These are phyloP conservation scores for Glaucomys volans DNA, from an alignment of 2,113 vertebrate genomes.

Conservation along the genomic window DNA sequence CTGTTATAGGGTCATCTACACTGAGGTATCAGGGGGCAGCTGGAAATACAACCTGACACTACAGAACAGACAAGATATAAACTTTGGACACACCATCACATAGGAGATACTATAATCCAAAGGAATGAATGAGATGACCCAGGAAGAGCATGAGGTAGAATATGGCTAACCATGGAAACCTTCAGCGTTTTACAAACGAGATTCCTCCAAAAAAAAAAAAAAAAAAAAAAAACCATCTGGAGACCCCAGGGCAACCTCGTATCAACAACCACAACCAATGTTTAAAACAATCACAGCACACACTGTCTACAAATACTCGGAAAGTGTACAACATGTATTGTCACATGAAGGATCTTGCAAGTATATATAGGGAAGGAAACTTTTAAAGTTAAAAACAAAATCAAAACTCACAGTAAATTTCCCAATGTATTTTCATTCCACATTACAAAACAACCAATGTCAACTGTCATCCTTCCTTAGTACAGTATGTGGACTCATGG, in stretches of 20 bases:
- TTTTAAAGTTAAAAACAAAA: neutral
- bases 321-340: neutral
- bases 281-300: neutral
- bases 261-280: neutral
- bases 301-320: neutral
- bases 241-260: neutral
- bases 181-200: neutral
- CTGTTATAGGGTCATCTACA: neutral
- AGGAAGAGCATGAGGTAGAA: neutral
- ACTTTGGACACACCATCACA: neutral
- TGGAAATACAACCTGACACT: neutral
- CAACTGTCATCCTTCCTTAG: neutral
- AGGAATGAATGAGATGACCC: neutral
- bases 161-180: neutral
- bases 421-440: neutral
- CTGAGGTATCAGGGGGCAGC: neutral
- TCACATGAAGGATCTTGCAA: neutral
- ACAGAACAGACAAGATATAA: neutral
- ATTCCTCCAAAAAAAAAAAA: neutral
- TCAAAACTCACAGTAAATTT: neutral
- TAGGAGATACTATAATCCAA: neutral
- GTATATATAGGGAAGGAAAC: neutral
- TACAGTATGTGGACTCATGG: neutral
- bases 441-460: neutral
- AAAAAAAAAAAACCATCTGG: neutral